Evolutionary conservation across 2,797 vertebrate genomes (phyloP), one percentile per base, ranked within the genome.

Genomic region (Melanotaenia boesemani): DNA sequence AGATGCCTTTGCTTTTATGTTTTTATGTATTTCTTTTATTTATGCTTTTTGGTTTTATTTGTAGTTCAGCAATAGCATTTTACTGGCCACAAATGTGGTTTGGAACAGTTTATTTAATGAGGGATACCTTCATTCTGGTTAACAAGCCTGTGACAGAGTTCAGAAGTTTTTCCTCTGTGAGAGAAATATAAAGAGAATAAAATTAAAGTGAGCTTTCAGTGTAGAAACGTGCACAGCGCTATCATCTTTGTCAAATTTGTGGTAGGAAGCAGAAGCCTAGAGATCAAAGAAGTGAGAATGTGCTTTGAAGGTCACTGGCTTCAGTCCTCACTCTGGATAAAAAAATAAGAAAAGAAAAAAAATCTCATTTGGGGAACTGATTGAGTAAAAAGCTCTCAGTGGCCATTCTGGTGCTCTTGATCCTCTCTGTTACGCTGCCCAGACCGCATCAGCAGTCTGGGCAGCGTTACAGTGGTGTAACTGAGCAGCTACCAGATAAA

Each of bases 231-330:
- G 88, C 73, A 62, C 69, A 65, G 67, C 26, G 32, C 68, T 68
- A 66, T 86, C 73, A 74, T 88, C 28, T 7, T 65, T 75, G 74
- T 87, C 64, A 82, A 83, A 79, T 69, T 74, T 65, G 58, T 61
- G 66, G 55, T 72, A 70, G 74, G 63, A 61, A 85, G 74, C 30
- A 18, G 60, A 67, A 84, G 75, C 56, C 77, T 73, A 30, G 80
- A 82, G 85, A 90, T 91, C 84, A 89, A 79, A 88, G 75, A 74
- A 50, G 52, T 7, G 68, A 61, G 71, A 78, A 75, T 87, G 82
- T 73, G 73, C 87, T 86, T 89, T 90, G 88, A 92, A 91, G 86
- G 91, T 86, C 87, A 88, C 63, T 84, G 78, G 62, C 84, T 88
- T 87, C 77, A 82, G 73, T 82, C 78, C 72, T 86, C 76, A 72